Base-by-base conservation (phyloP, 2,113 vertebrate species). In the Nycticorax nycticorax region DNA sequence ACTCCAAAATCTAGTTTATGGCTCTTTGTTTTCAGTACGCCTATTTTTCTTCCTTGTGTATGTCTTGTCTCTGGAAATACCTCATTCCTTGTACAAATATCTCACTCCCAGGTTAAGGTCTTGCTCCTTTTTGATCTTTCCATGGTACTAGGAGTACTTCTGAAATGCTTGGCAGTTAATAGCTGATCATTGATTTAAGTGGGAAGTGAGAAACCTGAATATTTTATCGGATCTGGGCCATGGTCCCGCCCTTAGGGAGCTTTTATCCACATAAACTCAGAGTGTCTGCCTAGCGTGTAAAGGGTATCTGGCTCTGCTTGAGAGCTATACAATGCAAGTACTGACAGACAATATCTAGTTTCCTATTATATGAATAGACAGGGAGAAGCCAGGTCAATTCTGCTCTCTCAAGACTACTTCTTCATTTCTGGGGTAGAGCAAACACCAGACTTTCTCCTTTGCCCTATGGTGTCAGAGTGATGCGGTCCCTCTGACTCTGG, bases 191-290 rank as follows among this genome's bases (percentile, higher is more conserved):
- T 89, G 93, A 97, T 96, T 96, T 94, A 89, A 93, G 89, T 76
- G 53, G 74, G 43, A 96, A 96, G 89, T 76, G 66, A 97, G 89
- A 94, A 97, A 91, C 45, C 30, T 92, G 94, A 96, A 97, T 96
- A 96, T 97, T 97, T 97, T 92, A 96, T 96, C 4, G 7, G 67
- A 92, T 92, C 48, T 91, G 64, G 76, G 79, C 95, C 79, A 56
- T 50, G 39, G 85, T 89, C 24, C 8, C 68, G 63, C 60, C 92
- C 95, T 94, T 76, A 92, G 94, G 92, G 93, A 96, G 84, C 74
- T 94, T 95, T 97, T 96, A 94, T 94, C 75, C 79, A 75, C 45
- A 78, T 95, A 92, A 96, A 88, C 82, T 91, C 55, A 52, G 78
- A 96, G 76, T 26, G 7, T 89, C 91, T 91, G 66, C 32, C 56